Conservation (phyloP, 23 tunicate genomes). For the Pegea sp. region DNA sequence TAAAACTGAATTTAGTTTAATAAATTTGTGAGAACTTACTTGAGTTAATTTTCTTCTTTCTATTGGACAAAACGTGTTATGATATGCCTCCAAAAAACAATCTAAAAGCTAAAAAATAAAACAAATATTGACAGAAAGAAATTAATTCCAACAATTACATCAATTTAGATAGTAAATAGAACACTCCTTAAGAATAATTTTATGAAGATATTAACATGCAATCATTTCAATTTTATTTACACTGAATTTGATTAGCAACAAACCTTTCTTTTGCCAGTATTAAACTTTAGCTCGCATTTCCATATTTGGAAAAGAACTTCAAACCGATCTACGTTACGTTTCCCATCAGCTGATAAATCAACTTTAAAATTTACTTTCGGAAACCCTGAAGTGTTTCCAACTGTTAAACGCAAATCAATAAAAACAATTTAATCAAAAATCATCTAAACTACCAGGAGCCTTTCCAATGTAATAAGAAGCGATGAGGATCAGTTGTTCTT, state of each 20-base stretch:
- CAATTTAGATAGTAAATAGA: too few species aligned
- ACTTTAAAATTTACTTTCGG: conserved; percentile 52
- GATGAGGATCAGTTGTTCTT: conserved; percentile 51
- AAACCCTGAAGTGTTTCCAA: conserved; percentile 13
- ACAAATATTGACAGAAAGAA: neutral
- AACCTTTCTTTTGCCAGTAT: conserved; percentile 60
- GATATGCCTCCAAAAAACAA: conserved; percentile 49
- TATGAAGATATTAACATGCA: too few species aligned
- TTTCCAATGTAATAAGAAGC: conserved; percentile 61
- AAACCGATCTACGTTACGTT: conserved; percentile 69
- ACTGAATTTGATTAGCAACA: too few species aligned
- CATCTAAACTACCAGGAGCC: conserved; percentile 34
- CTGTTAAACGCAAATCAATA: conserved; percentile 3
- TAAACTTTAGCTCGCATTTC: conserved; percentile 79
- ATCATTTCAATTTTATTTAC: too few species aligned
- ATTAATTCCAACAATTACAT: too few species aligned
- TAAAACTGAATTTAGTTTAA: too few species aligned
- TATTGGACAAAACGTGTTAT: conserved; percentile 26
- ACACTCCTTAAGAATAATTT: too few species aligned
- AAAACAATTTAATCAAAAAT: neutral
- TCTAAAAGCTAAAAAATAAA: conserved; percentile 41
- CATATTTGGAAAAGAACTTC: conserved; percentile 64
- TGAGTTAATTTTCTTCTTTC: conserved; percentile 34
- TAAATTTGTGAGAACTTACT: conserved; percentile 20
- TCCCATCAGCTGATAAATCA: conserved; percentile 37